Conservation (phyloP, 2,113 vertebrate species). For the Callospermophilus lateralis region DNA sequence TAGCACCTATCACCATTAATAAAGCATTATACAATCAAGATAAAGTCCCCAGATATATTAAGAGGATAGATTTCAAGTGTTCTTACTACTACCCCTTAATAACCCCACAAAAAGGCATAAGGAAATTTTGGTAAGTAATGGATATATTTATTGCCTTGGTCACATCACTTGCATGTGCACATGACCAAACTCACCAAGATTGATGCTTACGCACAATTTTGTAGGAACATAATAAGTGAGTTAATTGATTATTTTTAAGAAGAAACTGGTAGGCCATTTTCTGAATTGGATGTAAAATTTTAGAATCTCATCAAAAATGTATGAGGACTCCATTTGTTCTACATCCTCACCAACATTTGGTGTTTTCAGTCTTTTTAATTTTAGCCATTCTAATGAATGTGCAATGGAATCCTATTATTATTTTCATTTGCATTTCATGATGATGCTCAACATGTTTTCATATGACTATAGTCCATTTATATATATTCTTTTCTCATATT, state of each 20-base stretch:
- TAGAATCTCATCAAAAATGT: not conserved
- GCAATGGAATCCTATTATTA: not conserved
- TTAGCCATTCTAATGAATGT: not conserved
- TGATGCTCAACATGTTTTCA: not conserved
- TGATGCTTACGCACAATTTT: not conserved
- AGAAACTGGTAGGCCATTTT: not conserved
- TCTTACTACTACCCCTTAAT: not conserved
- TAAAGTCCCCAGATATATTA: not conserved
- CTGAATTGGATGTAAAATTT: not conserved
- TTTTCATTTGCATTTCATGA: constrained; percentile 2
- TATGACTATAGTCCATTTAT: not conserved
- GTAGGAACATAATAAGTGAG: not conserved
- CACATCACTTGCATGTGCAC: not conserved
- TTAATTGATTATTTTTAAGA: not conserved
- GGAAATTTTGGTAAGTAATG: not conserved
- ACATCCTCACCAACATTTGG: not conserved
- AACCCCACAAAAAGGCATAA: not conserved
- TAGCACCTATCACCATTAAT: not conserved
- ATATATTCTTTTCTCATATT: not conserved
- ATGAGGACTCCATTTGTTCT: not conserved
- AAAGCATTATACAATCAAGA: no score
- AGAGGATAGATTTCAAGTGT: not conserved
- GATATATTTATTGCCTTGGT: not conserved
- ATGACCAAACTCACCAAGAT: not conserved
- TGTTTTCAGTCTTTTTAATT: constrained; percentile 22